Percentiles rank a stretch among this genome's conserved stretches.
Evolutionary conservation across 2,113 vertebrate species (phyloP).

Genomic region (Bos javanicus): DNA sequence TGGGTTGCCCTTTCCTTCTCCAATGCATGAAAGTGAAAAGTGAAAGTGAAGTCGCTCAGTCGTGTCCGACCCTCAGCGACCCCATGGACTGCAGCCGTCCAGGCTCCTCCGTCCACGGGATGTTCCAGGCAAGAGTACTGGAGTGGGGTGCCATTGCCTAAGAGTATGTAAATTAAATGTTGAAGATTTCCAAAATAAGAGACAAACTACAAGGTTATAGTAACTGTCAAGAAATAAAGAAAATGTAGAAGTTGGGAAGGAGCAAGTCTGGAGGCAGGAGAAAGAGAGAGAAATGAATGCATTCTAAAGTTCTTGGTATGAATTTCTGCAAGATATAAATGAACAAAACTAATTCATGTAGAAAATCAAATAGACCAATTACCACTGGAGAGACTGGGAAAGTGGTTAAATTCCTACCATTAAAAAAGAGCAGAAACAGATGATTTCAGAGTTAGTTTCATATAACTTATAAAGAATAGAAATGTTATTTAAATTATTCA

Average conservation of each 20-base stretch:
- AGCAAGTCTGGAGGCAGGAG: neutral
- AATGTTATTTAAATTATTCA: constrained; percentile 42
- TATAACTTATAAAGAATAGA: constrained; percentile 30
- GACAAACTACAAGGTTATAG: neutral
- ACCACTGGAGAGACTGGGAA: neutral
- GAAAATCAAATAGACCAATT: neutral
- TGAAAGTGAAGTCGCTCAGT: no score
- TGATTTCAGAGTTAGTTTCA: neutral
- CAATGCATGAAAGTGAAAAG: no score
- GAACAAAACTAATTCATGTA: neutral
- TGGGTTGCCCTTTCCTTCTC: no score
- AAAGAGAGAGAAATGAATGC: neutral
- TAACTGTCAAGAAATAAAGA: neutral
- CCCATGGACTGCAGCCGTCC: no score
- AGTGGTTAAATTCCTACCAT: neutral
- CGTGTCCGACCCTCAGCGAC: no score
- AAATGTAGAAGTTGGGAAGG: neutral
- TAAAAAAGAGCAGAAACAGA: neutral
- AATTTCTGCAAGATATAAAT: neutral
- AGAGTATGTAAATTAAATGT: neutral
- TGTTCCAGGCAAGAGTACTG: no score
- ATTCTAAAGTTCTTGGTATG: neutral
- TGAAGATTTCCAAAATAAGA: neutral
- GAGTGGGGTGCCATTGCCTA: neutral
- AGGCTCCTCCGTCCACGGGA: no score